Evolutionary conservation across 1,140 invertebrate species (phyloP).

Genomic region (Amyelois transitella): DNA sequence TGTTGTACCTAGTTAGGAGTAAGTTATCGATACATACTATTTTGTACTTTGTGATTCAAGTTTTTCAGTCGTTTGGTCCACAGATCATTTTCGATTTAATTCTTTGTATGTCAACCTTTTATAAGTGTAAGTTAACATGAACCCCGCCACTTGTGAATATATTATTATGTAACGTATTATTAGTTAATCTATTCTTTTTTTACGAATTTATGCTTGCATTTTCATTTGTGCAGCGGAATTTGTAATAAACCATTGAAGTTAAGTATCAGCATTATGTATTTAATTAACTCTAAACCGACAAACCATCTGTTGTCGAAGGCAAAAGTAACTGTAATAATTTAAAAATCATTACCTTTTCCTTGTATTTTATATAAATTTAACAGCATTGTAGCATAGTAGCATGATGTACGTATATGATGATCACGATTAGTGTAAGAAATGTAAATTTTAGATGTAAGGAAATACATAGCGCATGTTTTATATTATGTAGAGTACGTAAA

Average conservation of each 20-base stretch:
- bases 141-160: constrained; percentile 10
- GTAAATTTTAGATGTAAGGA: constrained; percentile 66
- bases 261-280: no score
- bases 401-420: constrained; percentile 53
- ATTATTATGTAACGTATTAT: neutral
- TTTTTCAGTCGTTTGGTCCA: neutral
- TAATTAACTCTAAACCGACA: neutral
- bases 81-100: neutral
- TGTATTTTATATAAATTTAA: constrained; percentile 7
- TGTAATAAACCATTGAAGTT: no score
- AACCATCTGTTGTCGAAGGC: neutral
- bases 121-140: constrained; percentile 3
- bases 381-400: constrained; percentile 53
- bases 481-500: constrained; percentile 69
- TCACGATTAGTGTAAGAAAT: constrained; percentile 56
- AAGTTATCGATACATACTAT: constrained; percentile 32
- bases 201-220: neutral
- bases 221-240: no score
- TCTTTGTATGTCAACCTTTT: neutral
- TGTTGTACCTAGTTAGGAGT: constrained; percentile 60
- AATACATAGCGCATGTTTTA: constrained; percentile 69
- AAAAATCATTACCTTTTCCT: neutral
- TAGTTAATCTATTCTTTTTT: neutral
- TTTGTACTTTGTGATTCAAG: neutral
- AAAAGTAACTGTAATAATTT: neutral